Base-by-base conservation (phyloP, 2,888 invertebrate species). In the Chrysolina americana region DNA sequence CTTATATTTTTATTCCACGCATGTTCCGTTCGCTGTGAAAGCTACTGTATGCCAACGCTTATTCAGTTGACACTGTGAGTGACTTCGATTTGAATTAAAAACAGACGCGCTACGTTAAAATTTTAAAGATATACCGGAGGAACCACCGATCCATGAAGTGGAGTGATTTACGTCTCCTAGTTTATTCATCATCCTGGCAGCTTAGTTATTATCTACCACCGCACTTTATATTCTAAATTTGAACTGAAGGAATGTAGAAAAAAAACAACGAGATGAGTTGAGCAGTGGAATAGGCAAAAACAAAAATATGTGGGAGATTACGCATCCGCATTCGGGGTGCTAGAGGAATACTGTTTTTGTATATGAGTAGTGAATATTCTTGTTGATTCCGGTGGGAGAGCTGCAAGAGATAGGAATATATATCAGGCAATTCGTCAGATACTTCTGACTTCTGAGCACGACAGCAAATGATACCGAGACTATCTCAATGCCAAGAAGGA, bases 151-250 rank as follows among this genome's bases (percentile, higher is more conserved):
- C 15, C 23, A 59, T 23, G n/a, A 28, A 59, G 59, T 6, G 28
- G 59, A 59, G 28, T 28, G 10, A 9, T 28, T 59, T 28, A 23
- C 59, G 66, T 68, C 53, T 41, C 41, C 50, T 13, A 68, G 53
- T 17, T 28, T 63, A 70, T 64, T 70, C 44, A 63, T 70, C 44
- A 70, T 70, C 50, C 70, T 44, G 48, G 63, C 28, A 59, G 59
- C 28, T 62, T 23, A 17, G 41, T 48, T 59, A 62, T 50, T 63
- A 48, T 62, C 70, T 48, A 47, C 36, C 59, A 17, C 44, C 44
- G 62, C 36, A 63, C 53, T 68, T 48, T 68, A 41, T 44, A 70
- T 70, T 70, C 28, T 6, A 28, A 70, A 70, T 70, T 41, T 62
- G 15, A 48, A 62, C 19, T 62, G 23, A 62, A 63, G 47, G 44